Percentiles rank a stretch among this genome's conserved stretches.
Evolutionary conservation across 2,888 invertebrate species (phyloP).

Genomic region (Idaea dimidiata): DNA sequence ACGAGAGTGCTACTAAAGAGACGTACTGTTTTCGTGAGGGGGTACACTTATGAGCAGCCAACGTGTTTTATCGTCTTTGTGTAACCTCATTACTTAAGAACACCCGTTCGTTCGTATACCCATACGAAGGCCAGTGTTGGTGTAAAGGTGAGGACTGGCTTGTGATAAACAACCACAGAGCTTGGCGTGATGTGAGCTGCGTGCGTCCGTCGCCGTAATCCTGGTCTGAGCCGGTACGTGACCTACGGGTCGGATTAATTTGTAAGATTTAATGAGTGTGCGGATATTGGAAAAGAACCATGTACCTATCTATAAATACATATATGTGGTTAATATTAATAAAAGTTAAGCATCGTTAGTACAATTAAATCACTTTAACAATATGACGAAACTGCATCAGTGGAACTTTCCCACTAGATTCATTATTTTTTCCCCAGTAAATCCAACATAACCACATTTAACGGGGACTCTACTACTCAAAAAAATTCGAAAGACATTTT

Average conservation of each 20-base stretch:
- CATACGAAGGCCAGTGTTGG: not conserved
- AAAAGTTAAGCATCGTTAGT: no score
- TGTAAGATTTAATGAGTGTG: conserved; percentile 20
- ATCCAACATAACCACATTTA: not conserved
- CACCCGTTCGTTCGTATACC: no score
- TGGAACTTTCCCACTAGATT: no score
- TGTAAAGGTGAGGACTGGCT: conserved; percentile 6
- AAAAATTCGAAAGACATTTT: not conserved
- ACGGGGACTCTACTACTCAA: not conserved
- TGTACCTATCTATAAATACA: not conserved
- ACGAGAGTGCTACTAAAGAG: no score
- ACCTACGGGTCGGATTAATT: conserved; percentile 45
- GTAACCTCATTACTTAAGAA: no score
- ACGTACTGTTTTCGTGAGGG: no score
- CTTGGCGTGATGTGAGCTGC: conserved; percentile 51
- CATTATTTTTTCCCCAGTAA: not conserved
- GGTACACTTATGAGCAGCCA: no score
- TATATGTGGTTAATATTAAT: no score
- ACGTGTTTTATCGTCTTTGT: no score
- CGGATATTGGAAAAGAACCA: not conserved
- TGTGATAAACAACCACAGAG: conserved; percentile 46
- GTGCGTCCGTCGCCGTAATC: conserved; percentile 49
- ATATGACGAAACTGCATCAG: no score
- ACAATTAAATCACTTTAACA: no score
- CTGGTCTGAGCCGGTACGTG: conserved; percentile 32